A percentile compares a stretch with the other conserved stretches of the same genome.
Evolutionary conservation across 2,113 vertebrate species (phyloP).

Genomic region (Hippolais icterina): DNA sequence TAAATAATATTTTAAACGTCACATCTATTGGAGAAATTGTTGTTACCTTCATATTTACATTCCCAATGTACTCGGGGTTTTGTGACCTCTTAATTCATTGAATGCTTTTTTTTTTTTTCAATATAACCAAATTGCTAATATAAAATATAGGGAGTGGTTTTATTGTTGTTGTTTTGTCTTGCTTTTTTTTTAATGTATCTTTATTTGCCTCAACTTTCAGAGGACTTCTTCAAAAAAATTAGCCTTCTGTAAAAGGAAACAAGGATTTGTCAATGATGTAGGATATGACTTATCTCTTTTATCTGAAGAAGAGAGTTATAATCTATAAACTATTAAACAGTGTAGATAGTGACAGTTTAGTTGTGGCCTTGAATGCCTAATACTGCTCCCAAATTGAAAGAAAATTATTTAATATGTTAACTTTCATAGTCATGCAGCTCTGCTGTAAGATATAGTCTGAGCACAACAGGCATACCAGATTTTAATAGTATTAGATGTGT

Average conservation of each 20-base stretch:
- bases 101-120: not conserved
- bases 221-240: not conserved
- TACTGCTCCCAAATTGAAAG: not conserved
- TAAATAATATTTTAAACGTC: constrained; percentile 24
- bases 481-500: not conserved
- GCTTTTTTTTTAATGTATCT: not conserved
- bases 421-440: not conserved
- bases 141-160: not conserved
- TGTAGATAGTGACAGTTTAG: not conserved
- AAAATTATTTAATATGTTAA: not conserved
- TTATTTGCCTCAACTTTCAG: not conserved
- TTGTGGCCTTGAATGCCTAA: not conserved
- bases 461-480: not conserved
- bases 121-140: not conserved
- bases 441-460: not conserved
- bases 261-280: not conserved
- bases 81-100: not conserved
- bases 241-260: not conserved
- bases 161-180: not conserved
- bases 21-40: not conserved
- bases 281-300: not conserved
- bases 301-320: not conserved
- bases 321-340: not conserved
- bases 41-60: not conserved
- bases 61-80: not conserved